These are phyloP conservation scores for Diadophis punctatus DNA, from an alignment of 2,113 vertebrate species.

Conservation along the genomic window DNA sequence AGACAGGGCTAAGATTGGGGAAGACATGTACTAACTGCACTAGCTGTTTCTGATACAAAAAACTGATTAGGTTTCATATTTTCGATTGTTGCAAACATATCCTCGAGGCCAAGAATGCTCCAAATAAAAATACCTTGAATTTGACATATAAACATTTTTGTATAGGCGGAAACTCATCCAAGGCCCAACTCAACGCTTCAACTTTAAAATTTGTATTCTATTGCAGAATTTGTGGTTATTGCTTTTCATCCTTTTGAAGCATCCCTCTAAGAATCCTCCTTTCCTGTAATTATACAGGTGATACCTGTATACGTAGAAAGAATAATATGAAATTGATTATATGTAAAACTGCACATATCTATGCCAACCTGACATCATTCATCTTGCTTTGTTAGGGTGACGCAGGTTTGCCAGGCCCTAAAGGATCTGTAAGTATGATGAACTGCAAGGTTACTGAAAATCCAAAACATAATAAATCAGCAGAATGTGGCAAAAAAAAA, in stretches of 20 bases:
- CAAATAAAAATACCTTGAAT: background rate
- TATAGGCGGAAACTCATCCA: background rate
- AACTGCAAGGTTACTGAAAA: constrained; percentile 26
- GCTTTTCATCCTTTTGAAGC: constrained; percentile 5
- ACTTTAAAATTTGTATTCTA: background rate
- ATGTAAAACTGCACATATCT: background rate
- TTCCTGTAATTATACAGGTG: background rate
- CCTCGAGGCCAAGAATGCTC: background rate
- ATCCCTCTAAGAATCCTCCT: background rate
- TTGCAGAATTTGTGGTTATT: background rate
- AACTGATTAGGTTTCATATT: background rate
- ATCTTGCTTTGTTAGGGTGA: constrained; percentile 79
- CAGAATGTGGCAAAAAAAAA: constrained; percentile 29
- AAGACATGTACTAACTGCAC: background rate
- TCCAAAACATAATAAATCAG: constrained; percentile 31
- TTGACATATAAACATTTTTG: background rate
- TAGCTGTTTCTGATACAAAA: background rate
- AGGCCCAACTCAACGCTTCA: background rate
- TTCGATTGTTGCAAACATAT: background rate
- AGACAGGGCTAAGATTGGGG: background rate
- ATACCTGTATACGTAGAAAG: constrained; percentile 1
- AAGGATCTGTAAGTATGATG: constrained; percentile 86
- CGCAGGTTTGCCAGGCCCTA: constrained; percentile 82
- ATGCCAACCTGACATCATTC: constrained; percentile 48
- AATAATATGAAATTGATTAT: background rate